Conservation (phyloP, 92 coral and sea anemone genomes). For the Actinernus sp. region DNA sequence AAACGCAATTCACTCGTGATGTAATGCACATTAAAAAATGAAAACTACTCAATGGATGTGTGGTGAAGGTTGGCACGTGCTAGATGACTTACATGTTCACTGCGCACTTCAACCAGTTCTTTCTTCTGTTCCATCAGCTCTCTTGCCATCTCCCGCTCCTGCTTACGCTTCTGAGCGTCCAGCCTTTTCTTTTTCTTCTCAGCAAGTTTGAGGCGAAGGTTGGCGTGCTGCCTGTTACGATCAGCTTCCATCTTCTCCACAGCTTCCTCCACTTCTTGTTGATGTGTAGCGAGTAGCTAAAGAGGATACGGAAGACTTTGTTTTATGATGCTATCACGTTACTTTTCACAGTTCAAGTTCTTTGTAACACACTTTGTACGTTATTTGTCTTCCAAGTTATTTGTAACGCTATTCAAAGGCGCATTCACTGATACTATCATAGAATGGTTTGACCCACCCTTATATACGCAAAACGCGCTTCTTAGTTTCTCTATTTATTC, state of each 20-base stretch:
- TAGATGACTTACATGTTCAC: slow-evolving; percentile 75
- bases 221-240: slow-evolving; percentile 86
- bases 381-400: no score
- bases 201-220: slow-evolving; percentile 82
- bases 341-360: no score
- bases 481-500: no score
- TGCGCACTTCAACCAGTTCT: slow-evolving; percentile 91
- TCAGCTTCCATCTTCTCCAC: slow-evolving; percentile 96
- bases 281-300: slow-evolving; percentile 90
- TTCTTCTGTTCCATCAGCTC: slow-evolving; percentile 96
- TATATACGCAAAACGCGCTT: no score
- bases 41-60: no score
- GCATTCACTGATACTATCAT: no score
- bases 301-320: background rate
- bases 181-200: slow-evolving; percentile 86
- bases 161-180: slow-evolving; percentile 90
- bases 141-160: slow-evolving; percentile 94
- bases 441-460: no score
- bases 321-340: background rate
- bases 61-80: no score
- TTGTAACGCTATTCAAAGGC: no score
- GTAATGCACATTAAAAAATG: no score
- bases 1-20: no score
- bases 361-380: no score
- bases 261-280: slow-evolving; percentile 94